phyloP scores from a whole-genome alignment of 2,113 vertebrate species.

The Pterocles burchelli region DNA sequence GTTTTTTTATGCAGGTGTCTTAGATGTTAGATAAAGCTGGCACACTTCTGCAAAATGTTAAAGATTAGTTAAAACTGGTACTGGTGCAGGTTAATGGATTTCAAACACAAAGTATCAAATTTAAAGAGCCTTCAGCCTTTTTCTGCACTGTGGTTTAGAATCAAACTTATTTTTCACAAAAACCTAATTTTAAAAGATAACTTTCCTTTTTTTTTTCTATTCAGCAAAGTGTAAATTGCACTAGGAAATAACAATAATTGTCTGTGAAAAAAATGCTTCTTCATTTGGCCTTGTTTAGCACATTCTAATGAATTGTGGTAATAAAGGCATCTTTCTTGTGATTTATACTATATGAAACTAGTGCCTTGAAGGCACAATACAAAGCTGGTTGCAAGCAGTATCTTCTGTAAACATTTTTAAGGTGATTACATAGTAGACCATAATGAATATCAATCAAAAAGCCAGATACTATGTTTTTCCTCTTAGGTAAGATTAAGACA shows the following conservation, averaged over 20 bases:
- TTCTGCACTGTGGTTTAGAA: not conserved
- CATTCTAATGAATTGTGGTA: conserved; percentile 43
- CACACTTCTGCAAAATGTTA: not conserved
- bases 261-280: conserved; percentile 26
- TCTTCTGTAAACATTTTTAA: conserved; percentile 42
- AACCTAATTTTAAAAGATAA: not conserved
- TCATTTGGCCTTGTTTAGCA: conserved; percentile 38
- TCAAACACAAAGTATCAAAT: not conserved
- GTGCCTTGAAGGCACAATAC: conserved; percentile 23
- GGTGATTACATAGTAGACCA: conserved; percentile 1
- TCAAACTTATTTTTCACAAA: conserved; percentile 9
- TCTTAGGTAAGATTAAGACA: conserved; percentile 12
- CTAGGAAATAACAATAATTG: conserved; percentile 52
- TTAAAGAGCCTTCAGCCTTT: not conserved
- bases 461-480: not conserved
- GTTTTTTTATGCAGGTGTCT: not conserved
- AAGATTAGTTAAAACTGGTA: not conserved
- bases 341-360: conserved; percentile 9
- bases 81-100: conserved; percentile 2
- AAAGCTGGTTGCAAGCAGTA: not conserved
- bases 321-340: conserved; percentile 43
- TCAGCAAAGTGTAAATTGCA: conserved; percentile 35
- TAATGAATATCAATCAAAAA: conserved; percentile 6
- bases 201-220: not conserved
- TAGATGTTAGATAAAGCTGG: not conserved